phyloP scores from a whole-genome alignment of 2,797 vertebrate genomes.

The Etheostoma perlongum region DNA sequence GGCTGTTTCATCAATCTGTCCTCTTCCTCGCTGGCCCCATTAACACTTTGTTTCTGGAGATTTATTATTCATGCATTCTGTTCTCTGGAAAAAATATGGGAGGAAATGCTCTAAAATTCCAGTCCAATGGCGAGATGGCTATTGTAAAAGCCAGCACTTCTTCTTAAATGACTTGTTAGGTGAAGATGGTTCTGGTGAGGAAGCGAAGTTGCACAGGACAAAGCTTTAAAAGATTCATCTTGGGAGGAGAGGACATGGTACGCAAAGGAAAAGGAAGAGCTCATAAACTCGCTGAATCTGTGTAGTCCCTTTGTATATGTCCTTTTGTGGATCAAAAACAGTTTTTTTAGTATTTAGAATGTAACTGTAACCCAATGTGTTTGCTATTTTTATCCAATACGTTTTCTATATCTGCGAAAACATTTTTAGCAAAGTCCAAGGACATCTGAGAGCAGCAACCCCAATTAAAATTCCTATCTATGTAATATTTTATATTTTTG shows the following conservation, averaged over 20 bases:
- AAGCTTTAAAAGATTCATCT: conserved; percentile 39
- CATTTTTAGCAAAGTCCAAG: not conserved
- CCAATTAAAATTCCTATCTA: conserved; percentile 2
- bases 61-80: conserved; percentile 73
- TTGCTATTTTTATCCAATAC: not conserved
- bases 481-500: not conserved
- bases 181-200: conserved; percentile 25
- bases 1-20: conserved; percentile 22
- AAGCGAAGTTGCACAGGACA: not conserved
- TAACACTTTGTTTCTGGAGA: conserved; percentile 46
- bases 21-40: conserved; percentile 33
- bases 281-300: not conserved
- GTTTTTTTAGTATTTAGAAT: not conserved
- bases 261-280: not conserved
- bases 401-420: not conserved
- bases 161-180: conserved; percentile 36
- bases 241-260: not conserved
- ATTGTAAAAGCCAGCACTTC: not conserved
- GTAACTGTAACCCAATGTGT: not conserved
- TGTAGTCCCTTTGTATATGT: not conserved
- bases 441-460: conserved; percentile 1
- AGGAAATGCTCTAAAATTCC: conserved; percentile 42
- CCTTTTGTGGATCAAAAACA: not conserved
- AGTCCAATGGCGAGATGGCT: conserved; percentile 21
- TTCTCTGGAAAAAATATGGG: conserved; percentile 48